A percentile compares a stretch with the other conserved stretches of the same genome.
Conservation (phyloP, 2,113 vertebrate species). For the Pantherophis guttatus region DNA sequence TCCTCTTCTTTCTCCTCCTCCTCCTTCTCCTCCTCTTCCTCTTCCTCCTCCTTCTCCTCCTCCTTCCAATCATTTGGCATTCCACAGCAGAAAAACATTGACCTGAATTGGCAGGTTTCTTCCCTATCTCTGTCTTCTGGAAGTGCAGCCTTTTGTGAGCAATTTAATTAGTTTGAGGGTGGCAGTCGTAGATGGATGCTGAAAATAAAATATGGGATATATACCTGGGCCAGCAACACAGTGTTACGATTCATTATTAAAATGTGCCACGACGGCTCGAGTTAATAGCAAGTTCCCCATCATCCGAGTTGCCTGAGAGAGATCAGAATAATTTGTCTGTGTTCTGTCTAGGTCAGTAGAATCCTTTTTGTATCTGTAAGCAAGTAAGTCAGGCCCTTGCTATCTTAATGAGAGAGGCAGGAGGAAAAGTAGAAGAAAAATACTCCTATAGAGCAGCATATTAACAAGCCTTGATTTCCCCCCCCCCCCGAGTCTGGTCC, state of each 20-base stretch:
- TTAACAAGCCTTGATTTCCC: not conserved
- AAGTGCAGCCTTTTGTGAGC: conserved; percentile 42
- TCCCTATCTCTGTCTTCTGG: conserved; percentile 35
- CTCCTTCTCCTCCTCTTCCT: not conserved
- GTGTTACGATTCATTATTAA: conserved; percentile 46
- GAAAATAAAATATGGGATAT: conserved; percentile 39
- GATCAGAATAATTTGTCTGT: conserved; percentile 40
- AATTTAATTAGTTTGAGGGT: conserved; percentile 38
- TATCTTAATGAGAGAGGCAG: conserved; percentile 38
- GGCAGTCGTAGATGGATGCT: not conserved
- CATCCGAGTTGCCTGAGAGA: not conserved
- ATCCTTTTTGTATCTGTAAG: conserved; percentile 25
- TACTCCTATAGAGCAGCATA: not conserved
- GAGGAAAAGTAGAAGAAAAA: conserved; percentile 22
- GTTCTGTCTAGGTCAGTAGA: conserved; percentile 35
- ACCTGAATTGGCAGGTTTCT: conserved; percentile 24
- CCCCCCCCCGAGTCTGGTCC: too few relatives aligned
- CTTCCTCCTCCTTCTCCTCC: not conserved
- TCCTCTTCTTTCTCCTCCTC: not conserved
- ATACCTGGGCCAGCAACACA: conserved; percentile 32
- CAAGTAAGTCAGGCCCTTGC: conserved; percentile 44
- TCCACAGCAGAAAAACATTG: not conserved
- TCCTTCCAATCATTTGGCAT: not conserved
- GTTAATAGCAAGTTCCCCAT: conserved; percentile 18
- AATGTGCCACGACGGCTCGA: not conserved